Percentiles rank a stretch among this genome's conserved stretches.
Evolutionary conservation across 2,113 vertebrate genomes (phyloP).

Genomic region (Xiphorhynchus elegans): DNA sequence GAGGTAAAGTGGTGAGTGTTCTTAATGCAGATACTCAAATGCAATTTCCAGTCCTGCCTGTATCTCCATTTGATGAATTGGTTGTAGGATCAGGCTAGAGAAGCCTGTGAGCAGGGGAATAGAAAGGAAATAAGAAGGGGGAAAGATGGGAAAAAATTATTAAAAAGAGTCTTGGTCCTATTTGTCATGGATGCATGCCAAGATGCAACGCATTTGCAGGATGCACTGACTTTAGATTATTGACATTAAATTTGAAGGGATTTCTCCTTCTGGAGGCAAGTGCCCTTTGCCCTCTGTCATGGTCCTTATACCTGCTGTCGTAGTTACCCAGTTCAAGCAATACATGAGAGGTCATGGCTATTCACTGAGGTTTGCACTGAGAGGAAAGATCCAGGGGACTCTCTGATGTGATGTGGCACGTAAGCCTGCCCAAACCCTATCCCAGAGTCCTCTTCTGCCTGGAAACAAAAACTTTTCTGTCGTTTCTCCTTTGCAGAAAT

Average conservation of each 20-base stretch:
- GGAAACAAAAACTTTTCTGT: background rate
- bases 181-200: background rate
- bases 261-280: background rate
- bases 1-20: background rate
- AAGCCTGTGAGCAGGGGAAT: background rate
- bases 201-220: background rate
- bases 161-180: background rate
- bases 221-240: background rate
- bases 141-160: background rate
- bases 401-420: background rate
- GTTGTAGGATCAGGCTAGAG: background rate
- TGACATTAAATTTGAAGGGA: background rate
- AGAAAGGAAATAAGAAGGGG: background rate
- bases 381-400: background rate
- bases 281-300: background rate
- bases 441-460: background rate
- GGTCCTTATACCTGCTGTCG: background rate
- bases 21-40: background rate
- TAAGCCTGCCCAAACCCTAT: background rate
- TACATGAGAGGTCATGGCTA: background rate
- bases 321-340: background rate
- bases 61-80: background rate
- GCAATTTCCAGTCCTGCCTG: background rate
- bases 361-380: background rate
- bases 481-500: background rate